These are phyloP conservation scores for Seira sanloemensis DNA, from an alignment of 2,888 invertebrate genomes.

Conservation along the genomic window DNA sequence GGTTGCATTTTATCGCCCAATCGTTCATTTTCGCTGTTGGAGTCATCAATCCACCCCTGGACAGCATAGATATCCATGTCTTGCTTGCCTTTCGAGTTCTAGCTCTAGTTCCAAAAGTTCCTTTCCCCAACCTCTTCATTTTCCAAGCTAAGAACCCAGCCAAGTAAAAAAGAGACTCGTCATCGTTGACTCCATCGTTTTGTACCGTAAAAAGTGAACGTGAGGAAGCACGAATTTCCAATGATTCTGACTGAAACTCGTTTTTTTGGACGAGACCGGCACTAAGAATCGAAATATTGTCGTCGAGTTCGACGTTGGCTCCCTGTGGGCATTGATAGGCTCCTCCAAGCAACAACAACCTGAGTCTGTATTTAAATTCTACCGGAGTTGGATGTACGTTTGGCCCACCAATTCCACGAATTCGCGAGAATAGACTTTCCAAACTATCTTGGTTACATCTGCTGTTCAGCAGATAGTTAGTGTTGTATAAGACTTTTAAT, in stretches of 20 bases:
- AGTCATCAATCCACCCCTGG: slow-evolving; percentile 1
- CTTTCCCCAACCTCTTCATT: not conserved
- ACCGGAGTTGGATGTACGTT: slow-evolving; percentile 39
- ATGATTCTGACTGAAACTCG: no score
- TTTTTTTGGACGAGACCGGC: not conserved
- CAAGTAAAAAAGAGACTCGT: slow-evolving; percentile 1
- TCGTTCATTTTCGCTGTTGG: no score
- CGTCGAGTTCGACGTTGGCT: not conserved
- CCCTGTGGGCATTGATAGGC: not conserved
- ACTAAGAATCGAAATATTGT: not conserved
- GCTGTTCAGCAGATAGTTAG: slow-evolving; percentile 32
- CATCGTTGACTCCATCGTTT: not conserved
- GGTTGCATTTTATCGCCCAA: no score
- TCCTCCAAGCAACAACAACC: slow-evolving; percentile 30
- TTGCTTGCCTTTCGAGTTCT: not conserved
- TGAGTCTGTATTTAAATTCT: slow-evolving; percentile 43
- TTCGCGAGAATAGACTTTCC: slow-evolving; percentile 53
- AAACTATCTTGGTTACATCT: slow-evolving; percentile 54
- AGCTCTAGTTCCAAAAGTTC: not conserved
- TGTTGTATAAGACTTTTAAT: not conserved
- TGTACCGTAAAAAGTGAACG: not conserved
- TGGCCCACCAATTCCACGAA: slow-evolving; percentile 43
- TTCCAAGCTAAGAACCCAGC: slow-evolving; percentile 3
- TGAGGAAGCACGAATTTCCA: no score
- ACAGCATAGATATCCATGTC: not conserved